These are phyloP conservation scores for Sapajus apella DNA, from an alignment of 2,113 vertebrate species.

Conservation along the genomic window DNA sequence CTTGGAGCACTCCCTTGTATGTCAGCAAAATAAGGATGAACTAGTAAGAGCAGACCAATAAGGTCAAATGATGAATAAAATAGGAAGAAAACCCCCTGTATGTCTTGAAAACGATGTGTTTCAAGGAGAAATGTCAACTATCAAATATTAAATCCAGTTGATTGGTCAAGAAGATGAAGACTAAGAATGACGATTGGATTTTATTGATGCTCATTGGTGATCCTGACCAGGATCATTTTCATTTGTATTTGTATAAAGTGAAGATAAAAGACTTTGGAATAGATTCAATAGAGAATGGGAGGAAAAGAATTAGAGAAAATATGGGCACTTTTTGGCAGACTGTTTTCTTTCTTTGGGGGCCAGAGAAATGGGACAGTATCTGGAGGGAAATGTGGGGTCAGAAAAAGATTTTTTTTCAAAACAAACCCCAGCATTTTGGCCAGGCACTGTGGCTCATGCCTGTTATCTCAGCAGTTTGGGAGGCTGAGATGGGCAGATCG, in stretches of 20 bases:
- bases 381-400: neutral
- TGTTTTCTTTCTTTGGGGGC: neutral
- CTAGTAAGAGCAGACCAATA: neutral
- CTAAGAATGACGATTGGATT: neutral
- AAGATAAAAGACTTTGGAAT: neutral
- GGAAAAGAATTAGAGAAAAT: neutral
- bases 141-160: neutral
- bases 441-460: too few species aligned
- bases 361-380: neutral
- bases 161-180: neutral
- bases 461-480: too few species aligned
- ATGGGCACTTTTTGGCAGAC: neutral
- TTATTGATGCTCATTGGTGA: neutral
- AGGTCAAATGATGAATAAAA: neutral
- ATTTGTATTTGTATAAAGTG: neutral
- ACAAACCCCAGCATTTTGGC: neutral
- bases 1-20: neutral
- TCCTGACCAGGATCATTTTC: constrained; percentile 28
- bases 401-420: neutral
- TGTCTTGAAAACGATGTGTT: neutral
- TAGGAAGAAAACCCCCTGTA: neutral
- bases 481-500: too few species aligned
- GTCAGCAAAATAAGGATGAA: neutral
- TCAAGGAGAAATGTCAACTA: neutral
- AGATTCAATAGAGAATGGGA: neutral